Evolutionary conservation across 2,797 vertebrate genomes (phyloP).

Genomic region (Heliangelus exortis): DNA sequence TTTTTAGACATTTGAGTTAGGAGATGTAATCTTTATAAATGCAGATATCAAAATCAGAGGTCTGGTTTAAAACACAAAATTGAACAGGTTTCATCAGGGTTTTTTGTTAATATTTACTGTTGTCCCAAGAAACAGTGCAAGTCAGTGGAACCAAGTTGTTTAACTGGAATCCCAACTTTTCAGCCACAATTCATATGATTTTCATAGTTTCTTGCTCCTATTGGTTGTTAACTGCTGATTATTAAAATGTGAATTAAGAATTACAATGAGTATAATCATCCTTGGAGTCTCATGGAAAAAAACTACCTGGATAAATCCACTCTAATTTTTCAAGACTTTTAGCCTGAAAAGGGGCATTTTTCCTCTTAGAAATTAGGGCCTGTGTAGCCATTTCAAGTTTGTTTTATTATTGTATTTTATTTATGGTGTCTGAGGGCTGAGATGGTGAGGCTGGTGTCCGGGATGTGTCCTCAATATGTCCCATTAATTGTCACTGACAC

Average conservation of each 20-base stretch:
- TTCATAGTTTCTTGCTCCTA: constrained; percentile 5
- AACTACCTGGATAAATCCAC: neutral
- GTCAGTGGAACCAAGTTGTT: neutral
- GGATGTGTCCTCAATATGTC: neutral
- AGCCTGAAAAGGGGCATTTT: neutral
- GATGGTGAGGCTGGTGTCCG: neutral
- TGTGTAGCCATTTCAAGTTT: neutral
- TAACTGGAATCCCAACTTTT: neutral
- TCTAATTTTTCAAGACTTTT: neutral
- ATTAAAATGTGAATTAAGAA: neutral
- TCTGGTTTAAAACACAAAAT: neutral
- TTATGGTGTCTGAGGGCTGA: neutral
- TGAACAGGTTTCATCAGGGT: neutral
- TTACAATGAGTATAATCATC: neutral
- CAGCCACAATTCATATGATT: neutral
- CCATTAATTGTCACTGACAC: neutral
- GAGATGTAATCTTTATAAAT: neutral
- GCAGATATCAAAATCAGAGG: neutral
- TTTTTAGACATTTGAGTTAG: neutral
- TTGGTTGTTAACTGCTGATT: neutral
- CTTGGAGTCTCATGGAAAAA: neutral
- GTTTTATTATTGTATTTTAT: neutral
- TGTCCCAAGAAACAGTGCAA: neutral
- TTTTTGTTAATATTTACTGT: neutral
- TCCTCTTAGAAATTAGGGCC: neutral